Base-by-base conservation (phyloP, 2,797 vertebrate genomes). In the Pangasius krempfi region DNA sequence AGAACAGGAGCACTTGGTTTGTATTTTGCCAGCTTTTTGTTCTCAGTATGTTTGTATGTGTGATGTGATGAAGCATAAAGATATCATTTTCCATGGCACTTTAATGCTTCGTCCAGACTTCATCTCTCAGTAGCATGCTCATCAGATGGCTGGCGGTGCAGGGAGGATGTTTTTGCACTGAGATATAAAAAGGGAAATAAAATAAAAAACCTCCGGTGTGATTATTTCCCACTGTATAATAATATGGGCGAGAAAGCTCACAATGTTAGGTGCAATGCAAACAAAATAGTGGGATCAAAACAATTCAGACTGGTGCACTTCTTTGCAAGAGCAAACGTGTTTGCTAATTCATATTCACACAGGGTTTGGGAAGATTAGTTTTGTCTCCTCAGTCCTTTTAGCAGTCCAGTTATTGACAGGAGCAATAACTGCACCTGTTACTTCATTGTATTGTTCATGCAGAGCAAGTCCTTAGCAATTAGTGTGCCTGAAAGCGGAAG, bases 41-140 rank as follows among this genome's bases (percentile, higher is more conserved):
- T 82, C 86, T 37, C 27, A 88, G 60, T 75, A 54, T 89, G 79
- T 88, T 91, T 22, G 44, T 64, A 68, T 6, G 33, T 47, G 54
- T 56, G 6, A 64, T 70, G 33, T 27, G 50, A 47, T 22, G 88
- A 27, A 76, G 44, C 58, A 78, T 54, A 66, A 78, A 79, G 44
- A 56, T 50, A 84, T 52, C 75, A 76, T 89, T 91, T 82, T 80
- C 62, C 82, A 86, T 84, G 76, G 78, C 86, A n/a, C 66, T 86
- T 83, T 70, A 84, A 73, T 75, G 86, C 47, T n/a, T 20, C 30
- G 18, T 25, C 58, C 40, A 62, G 81, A 50, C 56, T 75, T 30
- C 56, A 85, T 88, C 83, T 79, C 60, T 75, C 60, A 3, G 30
- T 66, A 27, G 54, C 27, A 18, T 62, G 70, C 87, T 54, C 62